A percentile compares a stretch with the other conserved stretches of the same genome.
Evolutionary conservation across 2,888 invertebrate genomes (phyloP).

Genomic region (Thumatha senex): DNA sequence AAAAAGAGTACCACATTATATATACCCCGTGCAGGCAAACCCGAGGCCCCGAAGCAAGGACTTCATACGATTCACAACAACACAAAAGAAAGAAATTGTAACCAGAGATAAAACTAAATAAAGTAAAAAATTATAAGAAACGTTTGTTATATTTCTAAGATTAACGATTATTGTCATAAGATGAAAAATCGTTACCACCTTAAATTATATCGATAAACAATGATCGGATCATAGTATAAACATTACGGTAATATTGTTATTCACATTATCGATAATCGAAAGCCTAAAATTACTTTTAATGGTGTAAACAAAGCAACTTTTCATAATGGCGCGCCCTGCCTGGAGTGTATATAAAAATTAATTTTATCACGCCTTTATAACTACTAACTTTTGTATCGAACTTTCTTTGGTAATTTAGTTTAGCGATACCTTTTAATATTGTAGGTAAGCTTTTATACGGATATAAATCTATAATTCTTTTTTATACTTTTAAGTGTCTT

Average conservation of each 20-base stretch:
- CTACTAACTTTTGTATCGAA: background rate
- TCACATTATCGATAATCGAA: conserved; percentile 23
- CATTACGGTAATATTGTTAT: conserved; percentile 12
- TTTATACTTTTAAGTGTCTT: too few relatives aligned
- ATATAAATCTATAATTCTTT: background rate
- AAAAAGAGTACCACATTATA: too few relatives aligned
- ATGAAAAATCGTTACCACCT: background rate
- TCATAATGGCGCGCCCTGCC: conserved; percentile 11
- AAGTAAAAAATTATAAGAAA: too few relatives aligned
- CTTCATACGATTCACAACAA: too few relatives aligned
- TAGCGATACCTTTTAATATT: background rate
- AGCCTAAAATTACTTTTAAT: conserved; percentile 16
- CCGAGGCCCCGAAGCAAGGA: too few relatives aligned
- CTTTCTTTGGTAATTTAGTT: conserved; percentile 3
- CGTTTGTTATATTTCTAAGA: too few relatives aligned
- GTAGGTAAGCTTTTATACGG: background rate
- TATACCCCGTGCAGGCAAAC: too few relatives aligned
- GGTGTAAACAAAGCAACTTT: conserved; percentile 23
- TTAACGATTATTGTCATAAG: too few relatives aligned
- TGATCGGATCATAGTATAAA: conserved; percentile 8
- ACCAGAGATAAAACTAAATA: too few relatives aligned
- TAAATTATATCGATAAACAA: conserved; percentile 6
- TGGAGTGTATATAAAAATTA: conserved; percentile 6
- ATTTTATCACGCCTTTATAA: conserved; percentile 5
- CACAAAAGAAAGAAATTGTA: too few relatives aligned